Percentiles rank a stretch among this genome's conserved stretches.
These are phyloP conservation scores for Ochropacha duplaris DNA, from an alignment of 2,888 invertebrate genomes.

Conservation along the genomic window DNA sequence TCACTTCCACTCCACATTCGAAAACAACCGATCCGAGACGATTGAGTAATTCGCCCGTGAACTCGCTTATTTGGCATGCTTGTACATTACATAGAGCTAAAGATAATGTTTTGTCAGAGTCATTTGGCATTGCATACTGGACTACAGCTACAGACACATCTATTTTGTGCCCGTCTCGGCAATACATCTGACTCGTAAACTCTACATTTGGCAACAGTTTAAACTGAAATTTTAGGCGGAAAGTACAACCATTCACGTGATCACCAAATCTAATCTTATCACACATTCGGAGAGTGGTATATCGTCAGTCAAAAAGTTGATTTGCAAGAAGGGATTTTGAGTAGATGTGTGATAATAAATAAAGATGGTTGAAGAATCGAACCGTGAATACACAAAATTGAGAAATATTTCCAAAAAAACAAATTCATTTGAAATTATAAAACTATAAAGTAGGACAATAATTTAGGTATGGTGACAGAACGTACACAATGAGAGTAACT, in stretches of 20 bases:
- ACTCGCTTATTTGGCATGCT: slow-evolving; percentile 51
- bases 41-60: slow-evolving; percentile 49
- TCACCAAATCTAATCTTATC: slow-evolving; percentile 2
- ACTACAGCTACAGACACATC: slow-evolving; percentile 16
- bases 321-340: background rate
- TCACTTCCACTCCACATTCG: background rate
- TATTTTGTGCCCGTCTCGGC: slow-evolving; percentile 25
- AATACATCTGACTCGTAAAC: slow-evolving; percentile 8
- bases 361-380: background rate
- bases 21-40: slow-evolving; percentile 10
- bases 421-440: background rate
- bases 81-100: slow-evolving; percentile 33
- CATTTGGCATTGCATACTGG: slow-evolving; percentile 36
- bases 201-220: background rate
- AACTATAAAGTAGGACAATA: background rate
- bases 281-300: background rate
- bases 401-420: background rate
- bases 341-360: background rate
- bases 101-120: slow-evolving; percentile 37
- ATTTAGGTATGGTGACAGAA: background rate
- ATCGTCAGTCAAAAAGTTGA: background rate
- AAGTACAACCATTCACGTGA: background rate
- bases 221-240: background rate
- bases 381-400: background rate
- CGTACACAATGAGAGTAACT: slow-evolving; percentile 1